Evolutionary conservation across 2,888 invertebrate species (phyloP).

Genomic region (Tachina fera): DNA sequence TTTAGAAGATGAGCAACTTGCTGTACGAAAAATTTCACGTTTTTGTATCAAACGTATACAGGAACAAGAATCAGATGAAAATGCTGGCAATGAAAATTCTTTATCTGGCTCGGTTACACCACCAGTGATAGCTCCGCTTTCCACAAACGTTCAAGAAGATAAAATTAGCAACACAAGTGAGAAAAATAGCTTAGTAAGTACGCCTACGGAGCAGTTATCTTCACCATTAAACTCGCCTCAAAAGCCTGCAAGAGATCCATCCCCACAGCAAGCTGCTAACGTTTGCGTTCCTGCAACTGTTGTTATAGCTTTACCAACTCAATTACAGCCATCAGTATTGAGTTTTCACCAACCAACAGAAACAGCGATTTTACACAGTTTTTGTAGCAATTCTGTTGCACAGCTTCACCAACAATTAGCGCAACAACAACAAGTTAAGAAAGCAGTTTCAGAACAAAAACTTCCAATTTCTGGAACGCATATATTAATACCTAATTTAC

Average conservation of each 20-base stretch:
- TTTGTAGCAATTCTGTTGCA: constrained; percentile 56
- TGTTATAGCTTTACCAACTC: constrained; percentile 27
- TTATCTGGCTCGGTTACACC: constrained; percentile 65
- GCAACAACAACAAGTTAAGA: constrained; percentile 61
- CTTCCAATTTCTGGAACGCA: constrained; percentile 67
- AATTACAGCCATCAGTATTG: constrained; percentile 53
- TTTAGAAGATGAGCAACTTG: constrained; percentile 73
- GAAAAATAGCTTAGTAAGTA: constrained; percentile 76
- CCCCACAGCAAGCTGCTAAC: constrained; percentile 13
- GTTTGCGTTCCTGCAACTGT: constrained; percentile 13
- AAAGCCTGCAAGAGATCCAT: constrained; percentile 44
- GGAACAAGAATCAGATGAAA: constrained; percentile 74
- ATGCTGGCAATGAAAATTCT: constrained; percentile 14
- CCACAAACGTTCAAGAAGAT: constrained; percentile 54
- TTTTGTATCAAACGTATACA: constrained; percentile 80
- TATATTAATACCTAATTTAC: constrained; percentile 70
- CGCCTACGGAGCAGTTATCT: constrained; percentile 76
- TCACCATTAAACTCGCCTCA: constrained; percentile 11
- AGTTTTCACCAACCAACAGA: constrained; percentile 55
- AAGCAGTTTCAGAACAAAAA: constrained; percentile 56
- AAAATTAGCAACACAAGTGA: constrained; percentile 45
- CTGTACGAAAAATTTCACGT: constrained; percentile 77
- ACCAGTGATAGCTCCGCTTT: constrained; percentile 9
- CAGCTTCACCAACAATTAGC: constrained; percentile 56
- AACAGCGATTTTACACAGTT: constrained; percentile 61